These are phyloP conservation scores for Muscicapa adusta DNA, from an alignment of 2,113 vertebrate genomes.

Conservation along the genomic window DNA sequence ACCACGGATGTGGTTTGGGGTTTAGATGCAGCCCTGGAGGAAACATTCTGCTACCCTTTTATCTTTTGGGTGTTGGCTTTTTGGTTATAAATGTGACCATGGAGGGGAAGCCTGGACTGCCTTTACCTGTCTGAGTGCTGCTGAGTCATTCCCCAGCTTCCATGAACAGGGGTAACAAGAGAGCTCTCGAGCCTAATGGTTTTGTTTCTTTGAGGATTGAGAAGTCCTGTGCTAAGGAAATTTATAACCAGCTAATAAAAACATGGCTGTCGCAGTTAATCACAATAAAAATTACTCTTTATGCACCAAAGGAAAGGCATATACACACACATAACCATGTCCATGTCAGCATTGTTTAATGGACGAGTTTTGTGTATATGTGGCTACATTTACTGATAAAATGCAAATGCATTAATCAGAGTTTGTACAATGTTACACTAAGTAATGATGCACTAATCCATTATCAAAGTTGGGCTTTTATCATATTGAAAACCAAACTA, in stretches of 20 bases:
- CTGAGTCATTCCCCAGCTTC: background rate
- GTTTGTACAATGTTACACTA: background rate
- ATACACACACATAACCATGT: background rate
- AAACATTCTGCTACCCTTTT: background rate
- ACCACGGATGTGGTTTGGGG: background rate
- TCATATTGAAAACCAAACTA: background rate
- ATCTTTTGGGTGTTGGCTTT: background rate
- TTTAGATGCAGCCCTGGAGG: background rate
- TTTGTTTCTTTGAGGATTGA: background rate
- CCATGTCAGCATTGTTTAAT: background rate
- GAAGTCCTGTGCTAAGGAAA: background rate
- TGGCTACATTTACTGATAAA: background rate
- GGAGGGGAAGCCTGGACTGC: background rate
- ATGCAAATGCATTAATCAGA: background rate
- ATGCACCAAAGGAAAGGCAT: background rate
- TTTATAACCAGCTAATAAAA: slow-evolving; percentile 11
- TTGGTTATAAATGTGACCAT: background rate
- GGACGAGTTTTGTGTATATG: background rate
- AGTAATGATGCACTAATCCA: background rate
- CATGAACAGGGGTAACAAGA: background rate
- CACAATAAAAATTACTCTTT: background rate
- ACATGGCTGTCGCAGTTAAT: background rate
- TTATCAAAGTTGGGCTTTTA: background rate
- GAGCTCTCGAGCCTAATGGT: background rate
- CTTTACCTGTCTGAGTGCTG: background rate